Evolutionary conservation across 1,140 invertebrate genomes (phyloP), one percentile per base, ranked within the genome.

Genomic region (Drosophila triauraria): DNA sequence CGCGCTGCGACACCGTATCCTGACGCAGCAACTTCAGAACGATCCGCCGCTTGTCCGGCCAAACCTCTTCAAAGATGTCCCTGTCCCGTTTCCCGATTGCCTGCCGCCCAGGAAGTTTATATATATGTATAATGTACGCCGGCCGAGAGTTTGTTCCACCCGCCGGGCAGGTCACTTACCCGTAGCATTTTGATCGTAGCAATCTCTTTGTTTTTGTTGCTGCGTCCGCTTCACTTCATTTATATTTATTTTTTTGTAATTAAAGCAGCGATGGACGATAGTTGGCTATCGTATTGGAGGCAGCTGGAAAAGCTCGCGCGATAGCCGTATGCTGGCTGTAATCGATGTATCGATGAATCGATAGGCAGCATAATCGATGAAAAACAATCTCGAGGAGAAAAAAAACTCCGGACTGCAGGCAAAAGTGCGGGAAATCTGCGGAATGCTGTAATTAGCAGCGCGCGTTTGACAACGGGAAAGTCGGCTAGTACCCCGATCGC

Each of bases 41-140:
- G 78, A 97, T 98, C 10, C 97, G 97, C 75, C 97, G 95, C 96
- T 99, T 99, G 69, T 94, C 94, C 51, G 98, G 98, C 98, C 98
- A 99, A 95, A 98, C 97, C 76, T 98, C 97, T 93, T 99, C 97
- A 94, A 99, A 99, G 50, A 87, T 87, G 48, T 87, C 83, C 80
- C 86, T 88, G 59, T 87, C 80, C 58, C 91, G 71, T 75, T 91
- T 90, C 58, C 79, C 91, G 71, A 82, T 92, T 56, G 90, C 91
- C 90, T 92, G 75, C 17, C 60, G 65, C 62, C 75, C 47, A 38
- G 56, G 25, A 30, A 53, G 63, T 40, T 40, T 56, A 54, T 25
- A 53, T 42, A 43, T n/a, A 10, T 15, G 4, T 35, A 42, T 38
- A 46, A 17, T 56, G 53, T 40, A 40, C 35, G 44, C 35, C 35